Percentiles rank a stretch among this genome's conserved stretches.
These are phyloP conservation scores for Lithophane semibrunnea DNA, from an alignment of 2,888 invertebrate genomes.

Conservation along the genomic window DNA sequence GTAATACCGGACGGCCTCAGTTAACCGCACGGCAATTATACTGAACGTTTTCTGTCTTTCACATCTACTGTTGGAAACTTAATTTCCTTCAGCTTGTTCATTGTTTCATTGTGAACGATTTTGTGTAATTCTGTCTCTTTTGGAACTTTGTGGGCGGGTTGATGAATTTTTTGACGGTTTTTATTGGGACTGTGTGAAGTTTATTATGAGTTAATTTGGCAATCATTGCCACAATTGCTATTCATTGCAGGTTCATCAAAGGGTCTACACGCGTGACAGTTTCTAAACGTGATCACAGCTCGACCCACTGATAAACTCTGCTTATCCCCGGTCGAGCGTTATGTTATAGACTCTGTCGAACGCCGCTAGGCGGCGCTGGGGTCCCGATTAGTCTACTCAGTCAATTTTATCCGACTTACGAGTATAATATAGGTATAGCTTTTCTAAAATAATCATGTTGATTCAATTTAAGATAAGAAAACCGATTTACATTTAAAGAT, in stretches of 20 bases:
- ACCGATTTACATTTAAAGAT: background rate
- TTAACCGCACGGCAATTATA: constrained; percentile 73
- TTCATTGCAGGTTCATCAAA: background rate
- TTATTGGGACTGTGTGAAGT: too few relatives aligned
- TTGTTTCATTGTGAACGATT: constrained; percentile 68
- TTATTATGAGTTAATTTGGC: background rate
- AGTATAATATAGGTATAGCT: too few relatives aligned
- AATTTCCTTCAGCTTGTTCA: constrained; percentile 72
- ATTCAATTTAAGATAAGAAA: background rate
- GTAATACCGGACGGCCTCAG: constrained; percentile 69
- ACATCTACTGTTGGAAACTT: constrained; percentile 72
- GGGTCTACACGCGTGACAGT: too few relatives aligned
- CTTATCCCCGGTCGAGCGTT: too few relatives aligned
- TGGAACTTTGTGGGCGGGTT: constrained; percentile 17
- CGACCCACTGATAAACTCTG: too few relatives aligned
- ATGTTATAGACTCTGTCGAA: too few relatives aligned
- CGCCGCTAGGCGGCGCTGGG: too few relatives aligned
- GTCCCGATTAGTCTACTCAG: too few relatives aligned
- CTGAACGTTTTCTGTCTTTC: constrained; percentile 71
- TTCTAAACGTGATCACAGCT: too few relatives aligned
- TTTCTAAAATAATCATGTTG: background rate
- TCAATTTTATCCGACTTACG: too few relatives aligned
- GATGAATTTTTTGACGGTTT: background rate
- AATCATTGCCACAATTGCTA: background rate
- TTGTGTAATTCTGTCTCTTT: constrained; percentile 57